A percentile compares a stretch with the other conserved stretches of the same genome.
These are phyloP conservation scores for Phalera bucephala DNA, from an alignment of 2,888 invertebrate species.

Conservation along the genomic window DNA sequence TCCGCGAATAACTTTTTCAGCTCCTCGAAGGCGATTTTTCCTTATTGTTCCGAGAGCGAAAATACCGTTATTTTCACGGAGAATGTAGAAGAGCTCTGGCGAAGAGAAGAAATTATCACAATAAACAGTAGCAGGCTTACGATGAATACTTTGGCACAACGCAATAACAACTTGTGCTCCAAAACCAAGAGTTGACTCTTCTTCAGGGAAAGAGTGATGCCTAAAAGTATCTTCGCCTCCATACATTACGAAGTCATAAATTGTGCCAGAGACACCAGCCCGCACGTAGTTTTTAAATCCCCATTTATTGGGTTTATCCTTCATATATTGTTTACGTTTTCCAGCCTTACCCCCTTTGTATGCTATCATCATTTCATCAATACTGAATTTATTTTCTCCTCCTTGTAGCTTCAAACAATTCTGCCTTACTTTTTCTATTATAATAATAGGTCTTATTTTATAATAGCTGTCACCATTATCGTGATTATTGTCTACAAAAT, in stretches of 20 bases:
- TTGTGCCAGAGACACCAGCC: conserved; percentile 21
- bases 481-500: conserved; percentile 34
- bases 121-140: background rate
- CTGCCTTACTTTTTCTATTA: conserved; percentile 2
- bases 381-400: conserved; percentile 1
- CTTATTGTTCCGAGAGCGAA: conserved; percentile 31
- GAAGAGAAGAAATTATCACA: background rate
- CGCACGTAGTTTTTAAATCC: conserved; percentile 30
- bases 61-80: conserved; percentile 19
- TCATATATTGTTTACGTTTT: conserved; percentile 25
- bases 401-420: conserved; percentile 8
- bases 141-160: conserved; percentile 13
- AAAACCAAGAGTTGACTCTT: conserved; percentile 17
- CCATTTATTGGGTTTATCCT: conserved; percentile 32
- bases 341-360: conserved; percentile 35
- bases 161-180: conserved; percentile 20
- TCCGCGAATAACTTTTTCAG: conserved; percentile 16
- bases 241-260: conserved; percentile 11
- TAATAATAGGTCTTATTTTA: conserved; percentile 14
- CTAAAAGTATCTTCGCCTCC: conserved; percentile 11
- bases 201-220: conserved; percentile 3
- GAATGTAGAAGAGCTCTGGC: background rate
- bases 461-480: conserved; percentile 15
- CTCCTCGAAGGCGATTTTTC: conserved; percentile 27
- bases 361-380: conserved; percentile 36